A percentile compares a stretch with the other conserved stretches of the same genome.
Evolutionary conservation across 2,888 invertebrate genomes (phyloP).

Genomic region (Phortica magna): DNA sequence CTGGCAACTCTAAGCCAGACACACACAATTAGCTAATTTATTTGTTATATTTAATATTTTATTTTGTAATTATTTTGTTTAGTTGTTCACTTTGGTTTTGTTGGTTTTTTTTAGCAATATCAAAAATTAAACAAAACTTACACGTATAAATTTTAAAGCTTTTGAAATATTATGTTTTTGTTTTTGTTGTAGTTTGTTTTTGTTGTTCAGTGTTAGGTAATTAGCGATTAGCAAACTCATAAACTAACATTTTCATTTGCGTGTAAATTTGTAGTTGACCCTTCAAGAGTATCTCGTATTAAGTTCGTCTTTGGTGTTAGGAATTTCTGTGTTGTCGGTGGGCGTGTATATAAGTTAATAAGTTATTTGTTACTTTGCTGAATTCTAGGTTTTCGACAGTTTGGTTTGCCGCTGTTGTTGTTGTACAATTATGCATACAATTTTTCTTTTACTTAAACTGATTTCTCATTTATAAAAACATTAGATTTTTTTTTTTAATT

Average conservation of each 20-base stretch:
- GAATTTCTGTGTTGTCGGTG: slow-evolving; percentile 37
- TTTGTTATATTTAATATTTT: background rate
- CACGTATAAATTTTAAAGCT: slow-evolving; percentile 6
- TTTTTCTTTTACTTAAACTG: background rate
- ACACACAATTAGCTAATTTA: slow-evolving; percentile 15
- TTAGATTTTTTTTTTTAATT: slow-evolving; percentile 42
- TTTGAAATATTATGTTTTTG: slow-evolving; percentile 8
- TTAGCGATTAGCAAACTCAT: background rate
- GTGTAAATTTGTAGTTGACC: slow-evolving; percentile 20
- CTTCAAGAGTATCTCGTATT: background rate
- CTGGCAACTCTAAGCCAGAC: background rate
- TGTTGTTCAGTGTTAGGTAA: slow-evolving; percentile 1
- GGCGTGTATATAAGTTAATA: slow-evolving; percentile 38
- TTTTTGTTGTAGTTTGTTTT: background rate
- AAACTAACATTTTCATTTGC: slow-evolving; percentile 1
- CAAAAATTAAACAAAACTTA: slow-evolving; percentile 6
- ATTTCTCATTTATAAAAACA: slow-evolving; percentile 18
- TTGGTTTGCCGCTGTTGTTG: slow-evolving; percentile 30
- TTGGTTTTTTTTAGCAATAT: background rate
- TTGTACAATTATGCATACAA: background rate
- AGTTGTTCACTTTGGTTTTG: no score
- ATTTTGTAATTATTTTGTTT: background rate
- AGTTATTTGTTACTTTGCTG: slow-evolving; percentile 36
- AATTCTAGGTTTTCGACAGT: slow-evolving; percentile 3
- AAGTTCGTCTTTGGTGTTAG: slow-evolving; percentile 27